Percentiles rank a stretch among this genome's conserved stretches.
Conservation (phyloP, 1,140 invertebrate species). For the Drosophila chauvacae region DNA sequence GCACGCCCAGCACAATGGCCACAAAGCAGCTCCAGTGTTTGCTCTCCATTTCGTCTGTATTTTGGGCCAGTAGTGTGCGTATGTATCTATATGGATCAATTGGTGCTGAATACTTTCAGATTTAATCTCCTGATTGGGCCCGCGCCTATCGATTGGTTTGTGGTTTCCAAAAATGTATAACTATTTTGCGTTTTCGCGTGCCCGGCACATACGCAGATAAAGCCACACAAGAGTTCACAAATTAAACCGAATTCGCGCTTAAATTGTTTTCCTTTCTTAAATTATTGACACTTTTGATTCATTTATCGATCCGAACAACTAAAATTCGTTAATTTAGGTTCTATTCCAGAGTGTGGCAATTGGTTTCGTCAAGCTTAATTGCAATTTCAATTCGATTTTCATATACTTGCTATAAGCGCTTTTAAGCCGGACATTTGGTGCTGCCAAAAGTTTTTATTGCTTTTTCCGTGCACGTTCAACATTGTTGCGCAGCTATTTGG, state of each 20-base stretch:
- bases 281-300: constrained; percentile 48
- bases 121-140: constrained; percentile 44
- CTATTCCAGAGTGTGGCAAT: constrained; percentile 11
- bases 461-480: constrained; percentile 42
- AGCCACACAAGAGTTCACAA: constrained; percentile 58
- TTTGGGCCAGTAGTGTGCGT: constrained; percentile 21
- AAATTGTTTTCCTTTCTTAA: constrained; percentile 42
- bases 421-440: constrained; percentile 29
- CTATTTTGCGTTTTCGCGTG: constrained; percentile 33
- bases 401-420: constrained; percentile 49
- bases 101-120: constrained; percentile 37
- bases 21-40: constrained; percentile 71
- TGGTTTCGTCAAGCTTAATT: constrained; percentile 3
- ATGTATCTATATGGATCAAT: constrained; percentile 38
- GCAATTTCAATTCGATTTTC: constrained; percentile 32
- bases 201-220: constrained; percentile 23
- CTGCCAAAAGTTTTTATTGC: constrained; percentile 50
- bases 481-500: constrained; percentile 42
- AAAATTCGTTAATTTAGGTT: constrained; percentile 4
- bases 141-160: constrained; percentile 56
- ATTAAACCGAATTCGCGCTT: constrained; percentile 40
- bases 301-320: constrained; percentile 2
- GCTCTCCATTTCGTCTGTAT: constrained; percentile 61
- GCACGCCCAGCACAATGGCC: constrained; percentile 71
- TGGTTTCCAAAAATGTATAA: constrained; percentile 38